These are phyloP conservation scores for Eurosta solidaginis DNA, from an alignment of 1,140 invertebrate species.

Conservation along the genomic window DNA sequence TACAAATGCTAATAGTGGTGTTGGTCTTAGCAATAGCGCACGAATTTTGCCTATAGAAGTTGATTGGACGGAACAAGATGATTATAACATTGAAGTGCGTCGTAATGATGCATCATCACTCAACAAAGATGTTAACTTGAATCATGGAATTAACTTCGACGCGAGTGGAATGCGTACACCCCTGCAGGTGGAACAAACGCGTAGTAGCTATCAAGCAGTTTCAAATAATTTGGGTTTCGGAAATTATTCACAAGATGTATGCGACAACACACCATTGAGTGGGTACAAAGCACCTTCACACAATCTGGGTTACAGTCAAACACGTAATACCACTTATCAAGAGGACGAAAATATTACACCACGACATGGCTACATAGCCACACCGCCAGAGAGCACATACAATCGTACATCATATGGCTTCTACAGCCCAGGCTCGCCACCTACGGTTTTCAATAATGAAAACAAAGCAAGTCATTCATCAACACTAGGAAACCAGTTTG, in stretches of 20 bases:
- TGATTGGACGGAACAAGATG: neutral
- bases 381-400: neutral
- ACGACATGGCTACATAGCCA: neutral
- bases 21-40: neutral
- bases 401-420: neutral
- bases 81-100: neutral
- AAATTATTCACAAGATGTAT: neutral
- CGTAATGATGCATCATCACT: neutral
- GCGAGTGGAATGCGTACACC: neutral
- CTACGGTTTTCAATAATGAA: neutral
- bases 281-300: neutral
- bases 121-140: neutral
- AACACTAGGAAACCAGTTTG: neutral
- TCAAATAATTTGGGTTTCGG: neutral
- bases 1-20: neutral
- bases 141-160: neutral
- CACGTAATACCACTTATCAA: neutral
- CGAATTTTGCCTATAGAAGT: slow-evolving; percentile 6
- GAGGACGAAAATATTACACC: neutral
- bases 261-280: neutral
- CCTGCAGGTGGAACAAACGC: neutral
- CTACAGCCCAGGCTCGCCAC: neutral
- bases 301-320: neutral
- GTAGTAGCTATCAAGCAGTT: neutral
- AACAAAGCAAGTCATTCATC: neutral